phyloP scores from a whole-genome alignment of 1,140 invertebrate genomes.

The roundworm (Caenorhabditis elegans) region DNA sequence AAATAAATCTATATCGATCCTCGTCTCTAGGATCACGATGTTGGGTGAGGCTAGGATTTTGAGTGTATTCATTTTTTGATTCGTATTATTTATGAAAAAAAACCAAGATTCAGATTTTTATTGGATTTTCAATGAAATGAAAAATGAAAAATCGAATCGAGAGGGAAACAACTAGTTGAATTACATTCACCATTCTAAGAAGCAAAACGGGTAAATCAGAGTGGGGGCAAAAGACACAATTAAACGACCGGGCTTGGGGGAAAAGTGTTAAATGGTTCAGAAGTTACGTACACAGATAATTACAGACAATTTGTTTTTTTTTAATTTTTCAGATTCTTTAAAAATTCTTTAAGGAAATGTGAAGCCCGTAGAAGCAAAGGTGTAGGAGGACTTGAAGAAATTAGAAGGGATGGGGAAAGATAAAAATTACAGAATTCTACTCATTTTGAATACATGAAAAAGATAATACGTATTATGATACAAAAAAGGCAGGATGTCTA shows the following conservation, averaged over 20 bases:
- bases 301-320: constrained; percentile 27
- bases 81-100: no score
- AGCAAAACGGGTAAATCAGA: background rate
- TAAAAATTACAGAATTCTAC: background rate
- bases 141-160: no score
- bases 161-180: constrained; percentile 17
- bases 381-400: background rate
- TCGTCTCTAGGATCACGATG: no score
- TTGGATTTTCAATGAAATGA: no score
- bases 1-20: no score
- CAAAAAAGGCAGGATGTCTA: background rate
- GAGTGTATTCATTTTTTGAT: no score
- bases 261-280: background rate
- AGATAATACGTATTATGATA: background rate
- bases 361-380: constrained; percentile 20
- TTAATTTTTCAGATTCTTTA: background rate
- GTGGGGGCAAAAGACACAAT: background rate
- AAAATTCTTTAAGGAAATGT: background rate
- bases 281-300: background rate
- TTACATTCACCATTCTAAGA: constrained; percentile 12
- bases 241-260: background rate
- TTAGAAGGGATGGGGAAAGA: background rate
- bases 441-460: background rate
- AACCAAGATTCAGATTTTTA: no score
- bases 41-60: no score